A percentile compares a stretch with the other conserved stretches of the same genome.
Conservation (phyloP, 1,140 invertebrate genomes). For the Musca vetustissima region DNA sequence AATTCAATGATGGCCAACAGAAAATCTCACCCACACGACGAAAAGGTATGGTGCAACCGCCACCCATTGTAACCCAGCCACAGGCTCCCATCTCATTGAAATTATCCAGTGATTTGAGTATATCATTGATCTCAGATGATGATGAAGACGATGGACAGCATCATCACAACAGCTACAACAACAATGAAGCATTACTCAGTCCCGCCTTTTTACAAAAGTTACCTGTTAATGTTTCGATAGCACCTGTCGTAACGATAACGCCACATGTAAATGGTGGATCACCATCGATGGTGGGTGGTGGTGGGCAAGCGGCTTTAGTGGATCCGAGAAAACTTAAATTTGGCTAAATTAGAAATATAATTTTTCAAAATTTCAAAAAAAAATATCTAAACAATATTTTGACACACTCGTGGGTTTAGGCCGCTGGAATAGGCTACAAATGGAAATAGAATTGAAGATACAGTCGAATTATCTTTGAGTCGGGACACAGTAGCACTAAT, state of each 20-base stretch:
- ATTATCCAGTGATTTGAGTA: conserved; percentile 51
- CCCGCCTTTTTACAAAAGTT: conserved; percentile 19
- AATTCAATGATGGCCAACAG: conserved; percentile 40
- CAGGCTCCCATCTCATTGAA: conserved; percentile 48
- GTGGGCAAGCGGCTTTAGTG: too few species aligned
- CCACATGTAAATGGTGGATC: not conserved
- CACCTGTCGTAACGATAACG: conserved; percentile 1
- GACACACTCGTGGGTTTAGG: too few species aligned
- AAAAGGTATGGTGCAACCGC: conserved; percentile 40
- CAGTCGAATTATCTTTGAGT: too few species aligned
- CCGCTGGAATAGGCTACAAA: too few species aligned
- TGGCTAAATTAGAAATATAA: too few species aligned
- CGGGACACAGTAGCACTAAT: too few species aligned
- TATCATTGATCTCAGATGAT: conserved; percentile 54
- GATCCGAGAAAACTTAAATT: conserved; percentile 19
- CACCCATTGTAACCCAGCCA: conserved; percentile 38
- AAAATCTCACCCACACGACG: conserved; percentile 30
- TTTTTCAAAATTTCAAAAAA: too few species aligned
- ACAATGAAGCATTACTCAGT: conserved; percentile 8
- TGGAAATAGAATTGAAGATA: too few species aligned
- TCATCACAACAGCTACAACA: not conserved
- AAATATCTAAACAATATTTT: too few species aligned
- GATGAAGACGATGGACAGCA: conserved; percentile 37
- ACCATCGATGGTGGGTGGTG: too few species aligned
- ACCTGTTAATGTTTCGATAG: conserved; percentile 18